Conservation (phyloP, 1,140 invertebrate genomes). For the Portunus trituberculatus region DNA sequence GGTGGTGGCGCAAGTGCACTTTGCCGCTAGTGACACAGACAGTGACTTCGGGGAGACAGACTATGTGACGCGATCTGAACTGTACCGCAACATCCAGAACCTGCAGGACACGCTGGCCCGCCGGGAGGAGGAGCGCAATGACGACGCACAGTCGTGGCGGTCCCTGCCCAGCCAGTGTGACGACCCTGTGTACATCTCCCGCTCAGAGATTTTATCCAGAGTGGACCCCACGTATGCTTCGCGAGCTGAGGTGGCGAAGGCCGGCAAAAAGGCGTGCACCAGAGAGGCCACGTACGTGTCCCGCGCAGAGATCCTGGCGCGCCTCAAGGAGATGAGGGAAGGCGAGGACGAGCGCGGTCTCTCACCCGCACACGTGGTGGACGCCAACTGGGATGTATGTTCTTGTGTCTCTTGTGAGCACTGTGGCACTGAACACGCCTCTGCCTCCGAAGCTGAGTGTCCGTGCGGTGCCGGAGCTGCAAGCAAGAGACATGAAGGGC, state of each 20-base stretch:
- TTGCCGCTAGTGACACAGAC: conserved; percentile 63
- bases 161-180: conserved; percentile 68
- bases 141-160: conserved; percentile 74
- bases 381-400: conserved; percentile 75
- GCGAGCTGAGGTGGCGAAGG: neutral
- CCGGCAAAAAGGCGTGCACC: conserved; percentile 13
- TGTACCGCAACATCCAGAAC: conserved; percentile 77
- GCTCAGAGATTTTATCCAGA: conserved; percentile 76
- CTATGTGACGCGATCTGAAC: conserved; percentile 77
- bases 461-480: conserved; percentile 25
- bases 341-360: conserved; percentile 69
- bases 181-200: conserved; percentile 77
- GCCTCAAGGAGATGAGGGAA: conserved; percentile 68
- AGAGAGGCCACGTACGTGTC: conserved; percentile 55
- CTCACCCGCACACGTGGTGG: conserved; percentile 38
- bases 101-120: conserved; percentile 72
- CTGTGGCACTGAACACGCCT: conserved; percentile 46
- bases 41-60: conserved; percentile 75
- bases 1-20: conserved; percentile 74
- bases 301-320: conserved; percentile 63
- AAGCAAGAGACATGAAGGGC: conserved; percentile 64
- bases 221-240: conserved; percentile 68
- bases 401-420: conserved; percentile 76
- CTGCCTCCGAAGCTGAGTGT: conserved; percentile 56
- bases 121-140: conserved; percentile 48